Evolutionary conservation across 2,888 invertebrate genomes (phyloP), one percentile per base, ranked within the genome.

Genomic region (Melieria omissa): DNA sequence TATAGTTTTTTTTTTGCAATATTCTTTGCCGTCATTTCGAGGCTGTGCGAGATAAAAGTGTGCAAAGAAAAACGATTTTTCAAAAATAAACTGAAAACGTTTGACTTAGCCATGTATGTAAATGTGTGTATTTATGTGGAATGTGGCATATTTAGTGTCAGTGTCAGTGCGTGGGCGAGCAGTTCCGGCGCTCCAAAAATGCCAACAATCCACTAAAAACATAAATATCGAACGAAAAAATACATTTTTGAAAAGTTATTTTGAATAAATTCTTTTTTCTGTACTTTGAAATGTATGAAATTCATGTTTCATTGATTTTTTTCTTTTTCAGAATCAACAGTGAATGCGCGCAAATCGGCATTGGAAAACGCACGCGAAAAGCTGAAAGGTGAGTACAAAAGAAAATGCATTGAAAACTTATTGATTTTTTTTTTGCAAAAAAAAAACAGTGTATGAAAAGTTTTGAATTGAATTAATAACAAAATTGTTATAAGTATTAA

Each of bases 271-370:
- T 61, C 44, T 44, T 12, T 4, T 64, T 64, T 64, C 8, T 49
- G 3, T 52, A 54, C 41, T 41, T 67, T 10, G 14, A 58, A 46
- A 57, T 67, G 47, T 14, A 71, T 29, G 6, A 61, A 69, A 73
- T 71, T 45, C 0, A 45, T 63, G 44, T 65, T 29, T 49, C 60
- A 57, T 64, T 57, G 61, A 46, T 71, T 72, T n/a, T 68, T 47
- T 5, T 45, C 47, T n/a, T 60, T 82, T 78, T 5, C 75, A 84
- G 84, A 83, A 79, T 78, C 83, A 54, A 78, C 83, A 63, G 82
- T 82, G 41, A 84, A 83, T 78, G 80, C 83, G 57, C 82, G 84
- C 42, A 84, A 84, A 77, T 81, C 77, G 58, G 77, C 82, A 52
- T 67, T 81, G 76, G 84, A 83, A 74, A 78, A 80, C 74, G 78